phyloP scores from a whole-genome alignment of 2,888 invertebrate species.

The Calephelis perditalis region DNA sequence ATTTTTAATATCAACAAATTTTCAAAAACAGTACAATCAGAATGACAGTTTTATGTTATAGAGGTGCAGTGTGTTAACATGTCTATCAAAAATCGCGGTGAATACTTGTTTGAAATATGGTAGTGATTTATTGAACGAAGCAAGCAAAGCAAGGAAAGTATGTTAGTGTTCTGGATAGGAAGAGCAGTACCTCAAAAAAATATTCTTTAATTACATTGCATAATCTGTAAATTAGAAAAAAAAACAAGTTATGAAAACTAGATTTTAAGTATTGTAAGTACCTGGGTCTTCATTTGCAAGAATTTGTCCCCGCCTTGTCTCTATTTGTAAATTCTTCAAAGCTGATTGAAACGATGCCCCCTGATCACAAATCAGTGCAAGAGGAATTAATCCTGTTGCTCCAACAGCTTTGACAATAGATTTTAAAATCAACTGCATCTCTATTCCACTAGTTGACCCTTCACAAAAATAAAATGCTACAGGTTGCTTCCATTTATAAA shows the following conservation, averaged over 20 bases:
- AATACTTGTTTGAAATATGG: no score
- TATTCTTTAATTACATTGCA: no score
- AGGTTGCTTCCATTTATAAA: constrained; percentile 28
- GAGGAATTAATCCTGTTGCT: constrained; percentile 22
- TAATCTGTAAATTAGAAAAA: no score
- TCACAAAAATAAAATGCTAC: constrained; percentile 25
- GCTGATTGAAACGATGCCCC: neutral
- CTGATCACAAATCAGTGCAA: constrained; percentile 19
- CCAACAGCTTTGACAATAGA: constrained; percentile 17
- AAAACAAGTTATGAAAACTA: neutral
- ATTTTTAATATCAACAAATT: neutral
- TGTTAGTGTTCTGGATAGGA: no score
- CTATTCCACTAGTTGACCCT: constrained; percentile 16
- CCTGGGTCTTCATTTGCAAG: neutral
- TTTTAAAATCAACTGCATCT: constrained; percentile 20
- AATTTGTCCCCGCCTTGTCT: neutral
- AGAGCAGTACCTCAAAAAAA: no score
- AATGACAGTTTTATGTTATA: no score
- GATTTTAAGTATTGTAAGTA: neutral
- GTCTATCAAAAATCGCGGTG: no score
- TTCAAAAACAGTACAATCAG: neutral
- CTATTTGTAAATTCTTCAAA: neutral
- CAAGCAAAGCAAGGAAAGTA: no score
- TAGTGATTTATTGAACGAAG: no score
- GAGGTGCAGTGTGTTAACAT: no score